Evolutionary conservation across 1,140 invertebrate species (phyloP).

Genomic region (Drosophila suzukii): DNA sequence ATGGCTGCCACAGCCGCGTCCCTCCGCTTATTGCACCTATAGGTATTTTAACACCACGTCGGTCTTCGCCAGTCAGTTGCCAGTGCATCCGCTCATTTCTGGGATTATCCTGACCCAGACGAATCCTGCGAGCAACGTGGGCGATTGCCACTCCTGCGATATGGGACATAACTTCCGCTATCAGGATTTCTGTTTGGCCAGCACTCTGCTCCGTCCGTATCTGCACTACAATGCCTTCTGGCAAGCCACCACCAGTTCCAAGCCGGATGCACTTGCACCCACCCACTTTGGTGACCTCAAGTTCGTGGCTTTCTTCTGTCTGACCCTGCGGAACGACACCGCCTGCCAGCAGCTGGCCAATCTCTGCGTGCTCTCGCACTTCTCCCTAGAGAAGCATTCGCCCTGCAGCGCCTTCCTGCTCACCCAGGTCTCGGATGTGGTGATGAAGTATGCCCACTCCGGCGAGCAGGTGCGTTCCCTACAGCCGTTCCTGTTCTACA

Average conservation of each 20-base stretch:
- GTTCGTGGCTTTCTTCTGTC: constrained; percentile 81
- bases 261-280: neutral
- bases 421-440: constrained; percentile 80
- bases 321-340: constrained; percentile 64
- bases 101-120: constrained; percentile 43
- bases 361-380: constrained; percentile 88
- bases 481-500: constrained; percentile 85
- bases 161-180: constrained; percentile 66
- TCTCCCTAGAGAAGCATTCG: constrained; percentile 84
- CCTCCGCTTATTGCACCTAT: constrained; percentile 22
- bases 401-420: constrained; percentile 86
- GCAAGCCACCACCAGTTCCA: constrained; percentile 42
- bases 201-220: constrained; percentile 69
- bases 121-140: constrained; percentile 35
- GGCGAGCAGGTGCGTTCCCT: constrained; percentile 85
- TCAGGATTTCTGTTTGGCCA: constrained; percentile 74
- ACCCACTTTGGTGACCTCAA: constrained; percentile 77
- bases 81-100: constrained; percentile 22
- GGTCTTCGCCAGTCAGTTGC: constrained; percentile 26
- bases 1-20: constrained; percentile 18
- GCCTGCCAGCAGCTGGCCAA: constrained; percentile 90
- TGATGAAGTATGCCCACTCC: constrained; percentile 79
- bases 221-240: constrained; percentile 77
- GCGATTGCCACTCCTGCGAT: constrained; percentile 67
- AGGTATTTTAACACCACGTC: constrained; percentile 55